Conservation (phyloP, 2,888 invertebrate genomes). For the Nebria brevicollis region DNA sequence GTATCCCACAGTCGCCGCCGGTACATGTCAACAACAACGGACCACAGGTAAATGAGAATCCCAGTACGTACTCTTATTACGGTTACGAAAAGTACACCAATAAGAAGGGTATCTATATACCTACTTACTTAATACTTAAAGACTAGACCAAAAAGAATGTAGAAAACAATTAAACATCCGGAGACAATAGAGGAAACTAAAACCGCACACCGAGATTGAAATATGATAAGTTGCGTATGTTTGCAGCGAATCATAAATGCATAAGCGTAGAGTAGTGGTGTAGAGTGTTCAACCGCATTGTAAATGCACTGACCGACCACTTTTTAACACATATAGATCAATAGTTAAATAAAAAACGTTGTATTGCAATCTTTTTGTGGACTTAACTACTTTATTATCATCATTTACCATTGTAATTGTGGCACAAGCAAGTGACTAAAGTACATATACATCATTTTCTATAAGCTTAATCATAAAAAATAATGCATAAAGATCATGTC, state of each 20-base stretch:
- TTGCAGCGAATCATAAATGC: neutral
- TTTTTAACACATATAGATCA: no score
- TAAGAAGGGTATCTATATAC: neutral
- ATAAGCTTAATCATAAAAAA: no score
- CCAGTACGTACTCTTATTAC: conserved; percentile 9
- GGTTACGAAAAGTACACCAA: neutral
- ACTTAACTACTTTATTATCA: no score
- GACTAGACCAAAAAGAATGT: neutral
- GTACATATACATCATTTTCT: no score
- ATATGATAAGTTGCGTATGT: neutral
- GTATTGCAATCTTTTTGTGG: no score
- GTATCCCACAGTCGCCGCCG: conserved; percentile 16
- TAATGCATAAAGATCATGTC: no score
- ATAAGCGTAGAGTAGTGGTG: neutral
- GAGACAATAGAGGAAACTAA: conserved; percentile 1
- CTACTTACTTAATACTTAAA: neutral
- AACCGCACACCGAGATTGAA: conserved; percentile 1
- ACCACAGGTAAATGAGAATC: conserved; percentile 21
- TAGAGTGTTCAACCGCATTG: neutral
- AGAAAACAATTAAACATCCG: neutral
- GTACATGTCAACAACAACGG: conserved; percentile 25
- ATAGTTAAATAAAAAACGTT: no score
- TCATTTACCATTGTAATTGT: no score
- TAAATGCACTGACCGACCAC: neutral
- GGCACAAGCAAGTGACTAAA: no score